Base-by-base conservation (phyloP, 1,140 invertebrate genomes). In the Pinna nobilis region DNA sequence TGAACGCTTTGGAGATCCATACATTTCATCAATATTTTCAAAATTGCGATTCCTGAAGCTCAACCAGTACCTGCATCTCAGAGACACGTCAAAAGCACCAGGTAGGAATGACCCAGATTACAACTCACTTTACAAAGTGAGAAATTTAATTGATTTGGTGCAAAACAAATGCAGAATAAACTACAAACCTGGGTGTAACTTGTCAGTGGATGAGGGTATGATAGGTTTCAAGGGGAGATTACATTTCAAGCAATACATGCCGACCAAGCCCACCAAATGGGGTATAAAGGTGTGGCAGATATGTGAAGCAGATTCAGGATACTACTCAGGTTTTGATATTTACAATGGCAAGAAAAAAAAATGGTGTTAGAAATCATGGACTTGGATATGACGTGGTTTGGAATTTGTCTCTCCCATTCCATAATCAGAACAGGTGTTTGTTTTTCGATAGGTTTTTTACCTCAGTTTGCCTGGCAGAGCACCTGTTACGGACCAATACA, bases 211-310 rank as follows among this genome's bases (percentile, higher is more conserved):
- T 28, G 64, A 66, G 23, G 64, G 47, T 2, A 66, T 53, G 49
- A 66, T 66, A 20, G 64, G 35, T 23, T 66, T 37, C 28, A 66
- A 51, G 15, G 64, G 64, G 3, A 37, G 64, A 2, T 23, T 66
- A 25, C 32, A 25, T 23, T 66, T 66, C 32, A 65, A 51, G 23
- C 63, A 65, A n/a, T 65, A 65, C 30, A 6, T 65, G n/a, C 63
- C 63, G 11, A 30, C 47, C 1, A 65, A 65, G 23, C 63, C 63
- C 20, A 65, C 63, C 28, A 65, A 65, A 37, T 51, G 33, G 47
- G 63, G 63, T 28, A 65, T 65, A 11, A 65, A 65, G 39, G 63
- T 65, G 28, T 65, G 63, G 63, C 32, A 50, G 25, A 4, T 32
- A 3, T 28, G 28, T 3, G 25, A 28, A 13, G 23, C 59, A 20